A percentile compares a stretch with the other conserved stretches of the same genome.
These are phyloP conservation scores for Cepphus grylle DNA, from an alignment of 2,113 vertebrate species.

Conservation along the genomic window DNA sequence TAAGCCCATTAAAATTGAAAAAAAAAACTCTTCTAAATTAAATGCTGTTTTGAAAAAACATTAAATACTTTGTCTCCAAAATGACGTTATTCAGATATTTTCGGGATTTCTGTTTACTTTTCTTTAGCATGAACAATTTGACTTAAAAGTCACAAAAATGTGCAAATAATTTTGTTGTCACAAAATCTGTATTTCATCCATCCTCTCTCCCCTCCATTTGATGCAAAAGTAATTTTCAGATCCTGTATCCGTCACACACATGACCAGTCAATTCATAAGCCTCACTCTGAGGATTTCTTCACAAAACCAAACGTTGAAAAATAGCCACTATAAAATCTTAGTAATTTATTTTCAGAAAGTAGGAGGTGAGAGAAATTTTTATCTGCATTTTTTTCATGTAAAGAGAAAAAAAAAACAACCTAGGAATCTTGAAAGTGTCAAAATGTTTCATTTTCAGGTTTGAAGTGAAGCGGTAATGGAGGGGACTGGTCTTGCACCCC, in stretches of 20 bases:
- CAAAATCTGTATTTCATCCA: background rate
- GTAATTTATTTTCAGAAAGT: background rate
- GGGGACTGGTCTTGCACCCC: background rate
- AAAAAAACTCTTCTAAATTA: background rate
- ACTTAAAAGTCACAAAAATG: background rate
- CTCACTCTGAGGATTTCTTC: background rate
- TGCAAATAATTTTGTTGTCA: background rate
- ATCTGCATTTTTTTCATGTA: background rate
- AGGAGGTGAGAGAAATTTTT: background rate
- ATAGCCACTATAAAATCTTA: background rate
- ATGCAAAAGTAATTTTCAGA: background rate
- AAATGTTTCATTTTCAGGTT: background rate
- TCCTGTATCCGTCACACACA: background rate
- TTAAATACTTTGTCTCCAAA: background rate
- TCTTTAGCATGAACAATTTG: background rate
- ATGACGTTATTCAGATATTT: background rate
- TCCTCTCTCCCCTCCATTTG: background rate
- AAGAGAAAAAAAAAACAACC: background rate
- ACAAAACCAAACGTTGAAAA: background rate
- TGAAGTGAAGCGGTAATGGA: background rate
- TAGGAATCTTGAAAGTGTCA: background rate
- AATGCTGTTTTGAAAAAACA: background rate
- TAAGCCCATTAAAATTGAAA: background rate
- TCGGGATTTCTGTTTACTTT: background rate
- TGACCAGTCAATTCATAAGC: background rate